Evolutionary conservation across 2,888 invertebrate species (phyloP).

Genomic region (Meliscaeva auricollis): DNA sequence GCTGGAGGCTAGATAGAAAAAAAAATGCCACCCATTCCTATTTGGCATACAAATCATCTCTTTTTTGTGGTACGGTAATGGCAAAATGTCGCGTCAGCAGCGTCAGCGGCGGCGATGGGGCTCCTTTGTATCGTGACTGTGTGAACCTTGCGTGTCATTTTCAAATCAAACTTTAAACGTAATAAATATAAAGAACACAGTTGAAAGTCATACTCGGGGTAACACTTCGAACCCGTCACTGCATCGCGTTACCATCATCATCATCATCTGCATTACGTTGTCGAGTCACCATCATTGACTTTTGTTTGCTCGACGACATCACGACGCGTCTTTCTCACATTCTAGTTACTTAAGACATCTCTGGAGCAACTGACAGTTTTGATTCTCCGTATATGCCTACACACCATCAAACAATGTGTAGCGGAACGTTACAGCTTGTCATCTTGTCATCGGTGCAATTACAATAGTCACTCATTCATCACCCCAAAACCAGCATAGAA

Average conservation of each 20-base stretch:
- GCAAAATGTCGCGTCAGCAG: constrained; percentile 28
- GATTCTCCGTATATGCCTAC: neutral
- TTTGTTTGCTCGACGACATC: constrained; percentile 17
- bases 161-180: constrained; percentile 70
- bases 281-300: constrained; percentile 9
- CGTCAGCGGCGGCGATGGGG: constrained; percentile 25
- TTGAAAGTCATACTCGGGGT: constrained; percentile 56
- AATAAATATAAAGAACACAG: constrained; percentile 56
- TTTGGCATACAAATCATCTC: constrained; percentile 69
- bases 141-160: constrained; percentile 73
- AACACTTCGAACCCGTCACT: constrained; percentile 61
- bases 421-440: constrained; percentile 16
- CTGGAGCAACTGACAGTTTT: constrained; percentile 34
- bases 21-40: constrained; percentile 50
- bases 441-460: constrained; percentile 42
- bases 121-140: constrained; percentile 69
- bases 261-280: constrained; percentile 24
- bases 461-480: constrained; percentile 49
- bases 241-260: constrained; percentile 38
- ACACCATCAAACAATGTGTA: neutral
- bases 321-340: constrained; percentile 42
- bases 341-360: constrained; percentile 39
- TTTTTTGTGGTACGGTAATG: constrained; percentile 52
- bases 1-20: constrained; percentile 22
- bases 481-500: constrained; percentile 20